phyloP scores from a whole-genome alignment of 2,113 vertebrate species.

The Ariopsis seemanni region DNA sequence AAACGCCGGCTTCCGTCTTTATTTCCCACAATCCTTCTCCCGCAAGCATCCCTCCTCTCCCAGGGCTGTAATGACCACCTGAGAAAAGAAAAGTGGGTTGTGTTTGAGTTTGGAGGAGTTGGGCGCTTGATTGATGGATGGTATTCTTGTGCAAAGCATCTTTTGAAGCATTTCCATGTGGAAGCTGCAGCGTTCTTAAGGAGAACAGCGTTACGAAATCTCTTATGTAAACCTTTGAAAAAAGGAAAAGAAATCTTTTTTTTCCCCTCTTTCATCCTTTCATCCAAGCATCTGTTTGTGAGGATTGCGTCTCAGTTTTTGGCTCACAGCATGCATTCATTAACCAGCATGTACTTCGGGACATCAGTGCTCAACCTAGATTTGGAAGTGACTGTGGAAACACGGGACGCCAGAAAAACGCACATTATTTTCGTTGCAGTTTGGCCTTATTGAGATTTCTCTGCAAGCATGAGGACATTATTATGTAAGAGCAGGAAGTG shows the following conservation, averaged over 20 bases:
- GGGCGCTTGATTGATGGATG: not conserved
- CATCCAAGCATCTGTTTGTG: conserved; percentile 35
- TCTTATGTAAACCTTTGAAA: conserved; percentile 38
- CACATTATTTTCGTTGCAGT: conserved; percentile 18
- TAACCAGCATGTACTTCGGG: conserved; percentile 37
- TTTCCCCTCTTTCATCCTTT: conserved; percentile 38
- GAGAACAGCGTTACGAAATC: conserved; percentile 43
- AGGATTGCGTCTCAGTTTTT: conserved; percentile 38
- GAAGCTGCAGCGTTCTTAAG: conserved; percentile 27
- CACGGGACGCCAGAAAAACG: not conserved
- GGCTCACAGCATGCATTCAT: conserved; percentile 41
- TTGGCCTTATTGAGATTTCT: not conserved
- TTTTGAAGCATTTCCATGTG: conserved; percentile 23
- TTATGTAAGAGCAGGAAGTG: not conserved
- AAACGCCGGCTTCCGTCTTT: conserved; percentile 37
- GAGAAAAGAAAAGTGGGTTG: conserved; percentile 32
- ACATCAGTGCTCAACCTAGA: conserved; percentile 41
- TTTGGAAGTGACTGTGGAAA: conserved; percentile 26
- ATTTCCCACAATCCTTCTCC: conserved; percentile 46
- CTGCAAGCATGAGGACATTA: not conserved
- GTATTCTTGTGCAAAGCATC: conserved; percentile 24
- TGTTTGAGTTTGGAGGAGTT: not conserved
- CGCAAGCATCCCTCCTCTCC: conserved; percentile 10
- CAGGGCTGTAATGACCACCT: conserved; percentile 52
- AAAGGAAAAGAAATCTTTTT: not conserved